These are phyloP conservation scores for Acanthacorydalis orientalis DNA, from an alignment of 2,888 invertebrate species.

Conservation along the genomic window DNA sequence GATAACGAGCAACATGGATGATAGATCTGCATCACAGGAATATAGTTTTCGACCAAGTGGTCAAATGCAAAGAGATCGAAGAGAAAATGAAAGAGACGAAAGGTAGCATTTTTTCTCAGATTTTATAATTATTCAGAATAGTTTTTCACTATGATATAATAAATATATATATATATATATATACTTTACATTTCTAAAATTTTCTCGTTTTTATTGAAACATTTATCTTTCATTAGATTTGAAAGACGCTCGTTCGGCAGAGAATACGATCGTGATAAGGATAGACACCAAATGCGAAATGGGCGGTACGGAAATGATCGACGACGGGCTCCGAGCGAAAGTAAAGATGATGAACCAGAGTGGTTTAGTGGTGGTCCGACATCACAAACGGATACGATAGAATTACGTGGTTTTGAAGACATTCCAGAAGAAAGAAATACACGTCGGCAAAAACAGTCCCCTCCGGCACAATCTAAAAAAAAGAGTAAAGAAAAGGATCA, in stretches of 20 bases:
- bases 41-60: slow-evolving; percentile 19
- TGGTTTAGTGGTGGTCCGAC: slow-evolving; percentile 85
- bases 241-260: slow-evolving; percentile 43
- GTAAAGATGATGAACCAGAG: slow-evolving; percentile 69
- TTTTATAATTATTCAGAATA: slow-evolving; percentile 12
- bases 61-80: slow-evolving; percentile 12
- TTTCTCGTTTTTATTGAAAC: no score
- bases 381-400: slow-evolving; percentile 83
- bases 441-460: slow-evolving; percentile 22
- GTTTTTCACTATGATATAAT: no score
- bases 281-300: slow-evolving; percentile 25
- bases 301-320: slow-evolving; percentile 35
- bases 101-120: slow-evolving; percentile 9
- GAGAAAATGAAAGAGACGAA: slow-evolving; percentile 15
- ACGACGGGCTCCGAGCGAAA: slow-evolving; percentile 33
- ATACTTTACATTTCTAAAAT: neutral
- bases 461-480: slow-evolving; percentile 28
- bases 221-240: slow-evolving; percentile 15
- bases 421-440: slow-evolving; percentile 27
- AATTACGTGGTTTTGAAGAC: slow-evolving; percentile 83
- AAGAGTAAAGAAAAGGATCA: slow-evolving; percentile 24
- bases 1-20: slow-evolving; percentile 5
- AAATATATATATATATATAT: slow-evolving; percentile 6
- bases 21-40: slow-evolving; percentile 20
- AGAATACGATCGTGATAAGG: slow-evolving; percentile 28